These are phyloP conservation scores for Sarcophaga caerulescens DNA, from an alignment of 2,888 invertebrate species.

Conservation along the genomic window DNA sequence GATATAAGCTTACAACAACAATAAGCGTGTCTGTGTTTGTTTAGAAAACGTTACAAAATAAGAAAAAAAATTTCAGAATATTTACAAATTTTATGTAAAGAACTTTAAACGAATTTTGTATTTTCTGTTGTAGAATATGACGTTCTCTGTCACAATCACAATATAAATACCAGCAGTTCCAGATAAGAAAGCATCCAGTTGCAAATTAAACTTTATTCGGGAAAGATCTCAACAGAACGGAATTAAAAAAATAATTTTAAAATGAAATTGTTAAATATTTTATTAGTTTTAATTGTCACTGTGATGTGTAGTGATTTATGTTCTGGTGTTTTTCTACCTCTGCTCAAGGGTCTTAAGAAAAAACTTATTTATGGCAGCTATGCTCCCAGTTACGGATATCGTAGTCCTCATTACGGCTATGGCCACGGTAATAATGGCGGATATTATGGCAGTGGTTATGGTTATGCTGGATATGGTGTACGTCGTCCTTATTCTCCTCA, in stretches of 20 bases:
- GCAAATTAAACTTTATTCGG: slow-evolving; percentile 19
- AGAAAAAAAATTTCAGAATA: background rate
- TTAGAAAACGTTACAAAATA: slow-evolving; percentile 43
- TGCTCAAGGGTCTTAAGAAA: slow-evolving; percentile 41
- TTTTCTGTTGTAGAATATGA: slow-evolving; percentile 9
- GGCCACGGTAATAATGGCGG: background rate
- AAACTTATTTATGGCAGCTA: slow-evolving; percentile 34
- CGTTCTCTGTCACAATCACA: background rate
- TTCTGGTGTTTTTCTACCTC: slow-evolving; percentile 37
- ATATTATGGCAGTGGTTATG: slow-evolving; percentile 22
- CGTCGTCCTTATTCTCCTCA: slow-evolving; percentile 9
- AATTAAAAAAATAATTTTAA: background rate
- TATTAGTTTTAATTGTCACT: slow-evolving; percentile 17
- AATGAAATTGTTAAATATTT: slow-evolving; percentile 47
- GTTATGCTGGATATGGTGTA: slow-evolving; percentile 20
- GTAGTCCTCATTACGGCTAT: background rate
- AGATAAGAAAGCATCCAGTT: slow-evolving; percentile 40
- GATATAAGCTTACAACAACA: background rate
- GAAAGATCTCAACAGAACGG: slow-evolving; percentile 10
- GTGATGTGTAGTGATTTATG: slow-evolving; percentile 42
- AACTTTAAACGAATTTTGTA: slow-evolving; percentile 23
- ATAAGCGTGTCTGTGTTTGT: background rate
- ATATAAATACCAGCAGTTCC: slow-evolving; percentile 55
- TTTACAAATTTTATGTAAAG: slow-evolving; percentile 24
- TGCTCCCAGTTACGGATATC: slow-evolving; percentile 20